Conservation (phyloP, 2,888 invertebrate species). For the Phasia obesa region DNA sequence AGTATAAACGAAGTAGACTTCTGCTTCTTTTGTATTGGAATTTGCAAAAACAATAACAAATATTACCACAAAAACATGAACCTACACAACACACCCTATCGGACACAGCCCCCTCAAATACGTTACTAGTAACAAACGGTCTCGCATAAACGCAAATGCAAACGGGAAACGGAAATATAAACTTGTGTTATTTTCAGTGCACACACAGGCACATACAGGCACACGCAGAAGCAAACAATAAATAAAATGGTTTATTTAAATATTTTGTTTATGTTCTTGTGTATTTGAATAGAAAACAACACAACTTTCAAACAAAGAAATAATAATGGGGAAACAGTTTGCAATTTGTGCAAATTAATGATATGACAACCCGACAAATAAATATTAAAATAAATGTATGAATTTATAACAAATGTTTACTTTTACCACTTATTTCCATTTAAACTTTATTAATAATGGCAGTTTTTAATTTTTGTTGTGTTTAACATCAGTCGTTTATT, state of each 20-base stretch:
- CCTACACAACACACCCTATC: conserved; percentile 15
- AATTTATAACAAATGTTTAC: conserved; percentile 29
- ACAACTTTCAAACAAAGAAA: conserved; percentile 36
- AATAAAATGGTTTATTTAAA: conserved; percentile 25
- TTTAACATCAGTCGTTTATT: not conserved
- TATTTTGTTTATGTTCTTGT: not conserved
- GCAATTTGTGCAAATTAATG: conserved; percentile 65
- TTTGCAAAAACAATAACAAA: conserved; percentile 28
- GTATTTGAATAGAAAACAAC: conserved; percentile 22
- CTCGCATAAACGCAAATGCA: conserved; percentile 3
- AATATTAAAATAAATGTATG: conserved; percentile 48
- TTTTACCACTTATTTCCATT: not conserved
- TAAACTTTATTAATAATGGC: not conserved
- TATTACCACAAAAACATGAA: conserved; percentile 8
- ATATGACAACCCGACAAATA: conserved; percentile 65
- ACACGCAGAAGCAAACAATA: not conserved
- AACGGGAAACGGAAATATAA: conserved; percentile 60
- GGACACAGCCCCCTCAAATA: conserved; percentile 7
- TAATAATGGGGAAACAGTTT: conserved; percentile 49
- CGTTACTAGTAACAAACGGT: not conserved
- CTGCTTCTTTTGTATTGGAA: not conserved
- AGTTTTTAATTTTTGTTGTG: not conserved
- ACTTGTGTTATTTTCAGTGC: conserved; percentile 13
- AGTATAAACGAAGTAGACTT: too few relatives aligned
- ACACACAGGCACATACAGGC: not conserved